These are phyloP conservation scores for Salvelinus namaycush DNA, from an alignment of 2,113 vertebrate genomes.

Conservation along the genomic window DNA sequence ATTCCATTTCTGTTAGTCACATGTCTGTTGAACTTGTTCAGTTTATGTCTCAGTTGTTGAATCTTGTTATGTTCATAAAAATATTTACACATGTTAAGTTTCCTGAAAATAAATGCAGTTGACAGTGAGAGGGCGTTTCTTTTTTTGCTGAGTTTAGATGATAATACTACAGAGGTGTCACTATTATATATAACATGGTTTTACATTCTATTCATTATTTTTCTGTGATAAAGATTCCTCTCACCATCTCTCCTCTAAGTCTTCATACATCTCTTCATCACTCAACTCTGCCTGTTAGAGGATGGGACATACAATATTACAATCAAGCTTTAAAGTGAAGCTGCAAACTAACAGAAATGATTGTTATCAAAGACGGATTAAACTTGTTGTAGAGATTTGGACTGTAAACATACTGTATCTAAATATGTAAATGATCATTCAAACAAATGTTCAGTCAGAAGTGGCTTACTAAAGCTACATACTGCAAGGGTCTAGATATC, in stretches of 20 bases:
- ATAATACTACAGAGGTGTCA: neutral
- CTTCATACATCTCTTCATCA: constrained; percentile 7
- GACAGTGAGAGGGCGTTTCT: too few species aligned
- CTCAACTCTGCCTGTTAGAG: constrained; percentile 68
- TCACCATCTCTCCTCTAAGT: neutral
- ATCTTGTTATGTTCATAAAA: too few species aligned
- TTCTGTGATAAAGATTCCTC: neutral
- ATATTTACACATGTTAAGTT: too few species aligned
- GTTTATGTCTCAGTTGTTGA: too few species aligned
- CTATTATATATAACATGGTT: neutral
- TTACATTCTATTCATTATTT: neutral
- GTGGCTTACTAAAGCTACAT: too few species aligned
- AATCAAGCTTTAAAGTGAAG: neutral
- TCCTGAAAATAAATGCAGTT: too few species aligned
- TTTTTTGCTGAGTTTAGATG: too few species aligned
- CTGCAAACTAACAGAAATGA: neutral
- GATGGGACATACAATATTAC: neutral
- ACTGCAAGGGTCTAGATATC: too few species aligned
- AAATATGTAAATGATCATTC: neutral
- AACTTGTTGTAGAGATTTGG: neutral
- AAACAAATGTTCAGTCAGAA: too few species aligned
- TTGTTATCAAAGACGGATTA: neutral
- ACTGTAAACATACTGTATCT: neutral
- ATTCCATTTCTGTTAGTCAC: too few species aligned
- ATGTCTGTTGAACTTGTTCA: too few species aligned